Evolutionary conservation across 1,140 invertebrate genomes (phyloP), one percentile per base, ranked within the genome.

Genomic region (Drosophila sulfurigaster): DNA sequence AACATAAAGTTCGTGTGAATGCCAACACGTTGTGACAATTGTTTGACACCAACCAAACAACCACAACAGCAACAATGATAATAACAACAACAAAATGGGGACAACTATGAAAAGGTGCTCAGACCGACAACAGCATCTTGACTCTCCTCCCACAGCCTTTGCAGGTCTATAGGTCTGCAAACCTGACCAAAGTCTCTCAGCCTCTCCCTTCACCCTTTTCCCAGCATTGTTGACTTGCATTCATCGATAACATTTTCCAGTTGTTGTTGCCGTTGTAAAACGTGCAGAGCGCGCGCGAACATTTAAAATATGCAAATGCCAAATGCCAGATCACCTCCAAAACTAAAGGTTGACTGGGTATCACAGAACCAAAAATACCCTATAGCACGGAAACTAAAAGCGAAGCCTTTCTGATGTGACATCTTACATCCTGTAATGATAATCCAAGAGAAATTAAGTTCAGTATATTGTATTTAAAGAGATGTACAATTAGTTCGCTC

Each of bases 1-100:
- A 91, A 91, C 88, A 91, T 86, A 91, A 86, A 91, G 85, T 91
- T 91, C 88, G 88, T 91, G 88, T 91, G 88, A 91, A 91, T 91
- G 75, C 88, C 89, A 81, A 91, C 88, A 91, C 88, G 89, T 75
- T 91, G 88, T 79, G 86, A 89, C 86, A 89, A 89, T 81, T 89
- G 85, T 83, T 88, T 88, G 81, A 89, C 85, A 89, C 83, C 80
- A 82, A 65, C 68, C 52, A 54, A 82, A 68, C 68, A 60, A 52
- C 73, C 67, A 51, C 58, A 69, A 57, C 49, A 52, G 64, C 66
- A 63, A 60, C 28, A 25, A 25, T 25, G 20, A 25, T 25, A 25
- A 25, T 25, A 25, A 25, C 20, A 63, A 54, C 54, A 64, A 38
- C 35, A 38, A 32, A 76, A 60, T 66, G 65, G 59, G 8, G 25